Conservation (phyloP, 2,113 vertebrate species). For the Damaliscus lunatus region DNA sequence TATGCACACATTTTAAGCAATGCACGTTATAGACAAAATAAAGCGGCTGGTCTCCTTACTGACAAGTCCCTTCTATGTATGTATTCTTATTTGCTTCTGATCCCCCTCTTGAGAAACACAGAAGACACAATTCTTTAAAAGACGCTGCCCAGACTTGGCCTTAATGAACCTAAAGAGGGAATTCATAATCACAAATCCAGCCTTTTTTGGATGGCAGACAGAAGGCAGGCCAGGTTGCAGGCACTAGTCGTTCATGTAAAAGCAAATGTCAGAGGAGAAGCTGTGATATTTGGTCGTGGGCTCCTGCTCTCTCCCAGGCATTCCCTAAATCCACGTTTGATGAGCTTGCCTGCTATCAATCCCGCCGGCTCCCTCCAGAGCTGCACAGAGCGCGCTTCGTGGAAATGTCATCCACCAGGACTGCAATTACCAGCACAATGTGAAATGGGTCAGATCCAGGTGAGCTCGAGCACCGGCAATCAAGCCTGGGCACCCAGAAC, state of each 20-base stretch:
- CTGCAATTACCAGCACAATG: conserved; percentile 88
- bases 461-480: conserved; percentile 89
- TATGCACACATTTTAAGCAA: not conserved
- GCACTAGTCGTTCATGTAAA: conserved; percentile 60
- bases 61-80: not conserved
- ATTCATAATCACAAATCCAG: conserved; percentile 32
- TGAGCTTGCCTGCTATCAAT: conserved; percentile 83
- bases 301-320: conserved; percentile 78
- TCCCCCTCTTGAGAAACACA: not conserved
- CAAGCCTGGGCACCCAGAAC: conserved; percentile 87
- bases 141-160: not conserved
- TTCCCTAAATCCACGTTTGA: conserved; percentile 85
- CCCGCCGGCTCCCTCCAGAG: conserved; percentile 82
- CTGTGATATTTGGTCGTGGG: conserved; percentile 76
- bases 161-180: conserved; percentile 31
- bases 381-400: conserved; percentile 77
- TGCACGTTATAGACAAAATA: not conserved
- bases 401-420: conserved; percentile 87
- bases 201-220: conserved; percentile 45
- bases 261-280: conserved; percentile 81
- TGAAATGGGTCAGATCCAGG: conserved; percentile 87
- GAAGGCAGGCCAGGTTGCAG: conserved; percentile 72
- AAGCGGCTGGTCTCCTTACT: not conserved
- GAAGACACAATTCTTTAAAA: not conserved
- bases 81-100: not conserved